These are phyloP conservation scores for Urocynchramus pylzowi DNA, from an alignment of 2,113 vertebrate genomes.

Conservation along the genomic window DNA sequence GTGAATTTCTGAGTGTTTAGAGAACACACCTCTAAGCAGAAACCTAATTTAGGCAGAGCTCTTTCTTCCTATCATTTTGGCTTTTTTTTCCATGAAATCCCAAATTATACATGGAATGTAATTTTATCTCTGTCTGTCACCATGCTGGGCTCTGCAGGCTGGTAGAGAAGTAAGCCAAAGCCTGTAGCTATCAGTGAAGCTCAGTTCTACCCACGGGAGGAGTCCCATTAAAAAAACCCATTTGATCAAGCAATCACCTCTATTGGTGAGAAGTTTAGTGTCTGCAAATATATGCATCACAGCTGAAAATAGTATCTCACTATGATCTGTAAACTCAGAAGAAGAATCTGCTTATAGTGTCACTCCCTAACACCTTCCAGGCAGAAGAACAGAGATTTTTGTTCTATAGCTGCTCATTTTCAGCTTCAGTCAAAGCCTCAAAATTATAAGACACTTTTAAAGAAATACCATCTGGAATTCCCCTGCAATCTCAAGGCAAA, in stretches of 20 bases:
- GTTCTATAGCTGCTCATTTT: background rate
- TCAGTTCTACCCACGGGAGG: background rate
- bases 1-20: background rate
- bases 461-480: background rate
- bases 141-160: background rate
- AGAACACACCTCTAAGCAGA: background rate
- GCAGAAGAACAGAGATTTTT: background rate
- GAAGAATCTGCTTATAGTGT: background rate
- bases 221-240: background rate
- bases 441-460: background rate
- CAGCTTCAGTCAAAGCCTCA: background rate
- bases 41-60: background rate
- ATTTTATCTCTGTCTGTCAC: constrained; percentile 24
- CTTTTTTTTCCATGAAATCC: background rate
- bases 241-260: background rate
- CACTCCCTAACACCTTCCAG: background rate
- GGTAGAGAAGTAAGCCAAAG: background rate
- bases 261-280: background rate
- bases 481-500: background rate
- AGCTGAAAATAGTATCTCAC: background rate
- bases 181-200: background rate
- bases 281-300: background rate
- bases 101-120: background rate
- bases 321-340: background rate
- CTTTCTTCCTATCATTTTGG: background rate